Base-by-base conservation (phyloP, 2,888 invertebrate species). In the Lutraria lutraria region DNA sequence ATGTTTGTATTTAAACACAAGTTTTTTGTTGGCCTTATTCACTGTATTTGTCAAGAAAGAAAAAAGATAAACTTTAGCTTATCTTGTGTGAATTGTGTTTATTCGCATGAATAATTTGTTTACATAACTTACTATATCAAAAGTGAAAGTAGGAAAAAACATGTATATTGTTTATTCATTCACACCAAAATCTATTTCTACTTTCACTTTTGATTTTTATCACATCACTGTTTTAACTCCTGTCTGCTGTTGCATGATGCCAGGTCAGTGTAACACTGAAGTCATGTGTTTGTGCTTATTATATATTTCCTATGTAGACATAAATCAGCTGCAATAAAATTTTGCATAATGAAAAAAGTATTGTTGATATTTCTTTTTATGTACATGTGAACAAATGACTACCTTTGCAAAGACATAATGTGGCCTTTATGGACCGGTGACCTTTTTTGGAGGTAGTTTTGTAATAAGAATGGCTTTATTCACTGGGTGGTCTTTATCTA, bases 291-390 rank as follows among this genome's bases (percentile, higher is more conserved):
- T 83, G 25, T 83, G 63, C 21, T 16, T 81, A 31, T 25, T 68
- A 8, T 25, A 60, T 83, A 52, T 83, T 83, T 83, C 83, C 83
- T 83, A 68, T 83, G 83, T 83, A 83, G 83, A 15, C 83, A 83
- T 83, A n/a, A 68, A 52, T 54, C 25, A 52, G 68, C 43, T 83
- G 63, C 83, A 83, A 83, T 83, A 68, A 83, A 83, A 43, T 4
- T 76, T 76, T 21, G 25, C 52, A 52, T 83, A 83, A 83, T 83
- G n/a, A 34, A 52, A 52, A 81, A 52, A 34, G 4, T n/a, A n/a
- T 56, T 56, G 56, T 56, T 56, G 43, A 8, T 43, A 8, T 43
- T 2, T 43, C 8, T 43, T 2, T 43, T 43, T 43, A 43, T 43
- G 43, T 43, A n/a, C n/a, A n/a, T n/a, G n/a, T n/a, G n/a, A n/a